phyloP scores from a whole-genome alignment of 2,113 vertebrate species.

The Vombatus ursinus region DNA sequence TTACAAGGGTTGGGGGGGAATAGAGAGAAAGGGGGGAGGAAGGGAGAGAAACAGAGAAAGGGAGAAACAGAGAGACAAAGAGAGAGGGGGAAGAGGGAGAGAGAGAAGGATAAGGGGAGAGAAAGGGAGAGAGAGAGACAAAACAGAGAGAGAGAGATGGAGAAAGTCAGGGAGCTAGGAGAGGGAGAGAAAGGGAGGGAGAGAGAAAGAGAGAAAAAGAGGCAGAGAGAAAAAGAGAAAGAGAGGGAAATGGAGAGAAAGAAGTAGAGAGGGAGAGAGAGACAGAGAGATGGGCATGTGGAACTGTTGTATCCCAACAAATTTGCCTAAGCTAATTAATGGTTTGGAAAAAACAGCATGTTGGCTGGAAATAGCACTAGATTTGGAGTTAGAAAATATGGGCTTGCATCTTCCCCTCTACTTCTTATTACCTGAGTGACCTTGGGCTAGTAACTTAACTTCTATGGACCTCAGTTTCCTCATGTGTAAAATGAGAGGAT shows the following conservation, averaged over 20 bases:
- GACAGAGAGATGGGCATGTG: not conserved
- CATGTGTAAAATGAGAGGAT: not conserved
- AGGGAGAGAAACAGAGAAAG: not conserved
- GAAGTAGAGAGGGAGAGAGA: no score
- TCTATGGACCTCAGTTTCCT: not conserved
- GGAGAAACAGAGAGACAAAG: no score
- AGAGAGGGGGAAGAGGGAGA: no score
- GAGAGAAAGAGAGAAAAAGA: no score
- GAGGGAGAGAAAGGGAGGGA: no score
- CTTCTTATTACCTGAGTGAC: not conserved
- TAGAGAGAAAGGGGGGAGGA: no score
- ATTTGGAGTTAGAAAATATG: not conserved
- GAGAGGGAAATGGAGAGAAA: no score
- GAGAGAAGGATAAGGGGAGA: not conserved
- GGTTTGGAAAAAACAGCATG: not conserved
- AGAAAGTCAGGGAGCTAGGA: not conserved
- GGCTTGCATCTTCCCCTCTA: not conserved
- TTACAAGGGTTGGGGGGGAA: not conserved
- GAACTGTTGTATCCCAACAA: not conserved
- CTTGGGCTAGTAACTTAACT: not conserved
- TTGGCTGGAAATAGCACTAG: not conserved
- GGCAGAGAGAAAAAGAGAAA: no score
- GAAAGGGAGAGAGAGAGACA: not conserved
- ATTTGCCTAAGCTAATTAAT: not conserved
- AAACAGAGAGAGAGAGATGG: no score